A percentile compares a stretch with the other conserved stretches of the same genome.
Evolutionary conservation across 2,113 vertebrate genomes (phyloP).

Genomic region (Oryzias melastigma): DNA sequence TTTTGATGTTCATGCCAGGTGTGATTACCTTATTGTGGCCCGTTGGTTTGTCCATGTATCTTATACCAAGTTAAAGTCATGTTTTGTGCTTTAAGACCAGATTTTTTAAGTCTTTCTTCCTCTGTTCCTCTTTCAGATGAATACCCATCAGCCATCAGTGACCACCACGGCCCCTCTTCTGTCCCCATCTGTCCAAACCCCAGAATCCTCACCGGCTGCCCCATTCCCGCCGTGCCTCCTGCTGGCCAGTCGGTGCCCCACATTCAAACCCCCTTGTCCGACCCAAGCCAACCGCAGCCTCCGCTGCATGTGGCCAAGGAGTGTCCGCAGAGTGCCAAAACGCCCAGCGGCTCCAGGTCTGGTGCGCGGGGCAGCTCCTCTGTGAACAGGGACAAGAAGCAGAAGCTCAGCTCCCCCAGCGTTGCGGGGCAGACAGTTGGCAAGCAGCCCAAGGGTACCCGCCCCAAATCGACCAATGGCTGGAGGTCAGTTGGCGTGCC

Average conservation of each 20-base stretch:
- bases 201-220: slow-evolving; percentile 91
- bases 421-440: slow-evolving; percentile 68
- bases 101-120: not conserved
- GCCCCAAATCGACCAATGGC: slow-evolving; percentile 89
- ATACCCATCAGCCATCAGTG: slow-evolving; percentile 81
- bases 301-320: slow-evolving; percentile 81
- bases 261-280: slow-evolving; percentile 88
- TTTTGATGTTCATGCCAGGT: too few relatives aligned
- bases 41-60: too few relatives aligned
- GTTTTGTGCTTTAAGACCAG: not conserved
- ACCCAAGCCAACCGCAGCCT: slow-evolving; percentile 83
- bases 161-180: slow-evolving; percentile 89
- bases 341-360: slow-evolving; percentile 90
- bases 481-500: slow-evolving; percentile 91
- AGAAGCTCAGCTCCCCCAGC: slow-evolving; percentile 78
- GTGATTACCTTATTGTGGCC: too few relatives aligned
- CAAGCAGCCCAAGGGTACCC: slow-evolving; percentile 87
- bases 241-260: slow-evolving; percentile 90
- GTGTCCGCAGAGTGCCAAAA: slow-evolving; percentile 92
- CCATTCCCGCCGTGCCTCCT: slow-evolving; percentile 90
- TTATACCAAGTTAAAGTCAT: too few relatives aligned
- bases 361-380: slow-evolving; percentile 82
- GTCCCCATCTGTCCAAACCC: slow-evolving; percentile 86
- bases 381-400: slow-evolving; percentile 84
- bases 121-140: slow-evolving; percentile 63